Evolutionary conservation across 1,140 invertebrate genomes (phyloP).

Genomic region (Pseudomyrmex concolor): DNA sequence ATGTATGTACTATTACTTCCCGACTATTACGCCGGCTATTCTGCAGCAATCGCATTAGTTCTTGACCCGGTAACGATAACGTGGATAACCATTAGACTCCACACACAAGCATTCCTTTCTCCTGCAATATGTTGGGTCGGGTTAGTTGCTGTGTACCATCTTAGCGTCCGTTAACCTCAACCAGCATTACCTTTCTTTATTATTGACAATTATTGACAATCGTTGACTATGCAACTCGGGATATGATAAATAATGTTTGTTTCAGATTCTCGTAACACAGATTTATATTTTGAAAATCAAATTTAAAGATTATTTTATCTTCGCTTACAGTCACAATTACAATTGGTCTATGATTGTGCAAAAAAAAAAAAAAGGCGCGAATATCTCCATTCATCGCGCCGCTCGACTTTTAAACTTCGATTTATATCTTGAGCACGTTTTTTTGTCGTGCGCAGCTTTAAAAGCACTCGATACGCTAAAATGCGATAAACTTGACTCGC

Average conservation of each 20-base stretch:
- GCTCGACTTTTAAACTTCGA: constrained; percentile 24
- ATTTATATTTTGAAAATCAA: too few relatives aligned
- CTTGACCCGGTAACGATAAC: constrained; percentile 49
- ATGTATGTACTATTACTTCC: constrained; percentile 48
- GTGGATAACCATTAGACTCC: constrained; percentile 37
- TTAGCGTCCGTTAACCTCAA: neutral
- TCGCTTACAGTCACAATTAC: too few relatives aligned
- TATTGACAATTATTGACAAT: too few relatives aligned
- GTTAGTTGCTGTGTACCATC: neutral
- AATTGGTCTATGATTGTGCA: neutral
- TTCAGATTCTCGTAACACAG: too few relatives aligned
- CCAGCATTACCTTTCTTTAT: neutral
- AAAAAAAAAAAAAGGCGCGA: neutral
- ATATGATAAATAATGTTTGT: constrained; percentile 18
- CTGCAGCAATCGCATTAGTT: constrained; percentile 48
- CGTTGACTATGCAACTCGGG: too few relatives aligned
- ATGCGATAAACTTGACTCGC: constrained; percentile 46
- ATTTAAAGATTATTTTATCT: too few relatives aligned
- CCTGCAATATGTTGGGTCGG: constrained; percentile 3
- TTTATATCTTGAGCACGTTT: constrained; percentile 23
- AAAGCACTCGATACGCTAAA: constrained; percentile 47
- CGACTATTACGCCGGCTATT: constrained; percentile 46
- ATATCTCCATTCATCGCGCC: neutral
- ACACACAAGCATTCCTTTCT: constrained; percentile 25
- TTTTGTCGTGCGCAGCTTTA: constrained; percentile 30